Percentiles rank a stretch among this genome's conserved stretches.
phyloP scores from a whole-genome alignment of 2,797 vertebrate genomes.

The Ptychobarbus kaznakovi region DNA sequence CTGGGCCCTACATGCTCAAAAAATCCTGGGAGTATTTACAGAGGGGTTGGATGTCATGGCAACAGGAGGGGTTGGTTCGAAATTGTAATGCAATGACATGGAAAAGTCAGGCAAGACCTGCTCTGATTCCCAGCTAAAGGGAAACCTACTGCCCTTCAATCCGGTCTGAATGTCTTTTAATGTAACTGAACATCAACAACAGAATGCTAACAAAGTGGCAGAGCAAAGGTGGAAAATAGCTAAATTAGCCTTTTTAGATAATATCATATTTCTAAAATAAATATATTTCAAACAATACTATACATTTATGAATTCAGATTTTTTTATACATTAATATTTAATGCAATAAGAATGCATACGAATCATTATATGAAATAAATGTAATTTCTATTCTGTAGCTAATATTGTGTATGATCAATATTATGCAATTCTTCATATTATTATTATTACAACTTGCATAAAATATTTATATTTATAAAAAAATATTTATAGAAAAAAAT shows the following conservation, averaged over 20 bases:
- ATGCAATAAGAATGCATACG: neutral
- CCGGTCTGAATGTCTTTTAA: constrained; percentile 13
- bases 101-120: constrained; percentile 60
- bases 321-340: neutral
- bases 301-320: neutral
- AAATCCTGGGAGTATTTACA: constrained; percentile 75
- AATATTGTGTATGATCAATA: neutral
- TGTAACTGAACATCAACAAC: constrained; percentile 16
- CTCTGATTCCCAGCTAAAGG: constrained; percentile 50
- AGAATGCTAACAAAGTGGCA: neutral
- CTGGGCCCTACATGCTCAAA: constrained; percentile 65
- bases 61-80: constrained; percentile 72
- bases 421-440: neutral
- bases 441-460: neutral
- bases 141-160: constrained; percentile 41
- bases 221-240: neutral
- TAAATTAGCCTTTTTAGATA: neutral
- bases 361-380: neutral
- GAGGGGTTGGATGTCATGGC: constrained; percentile 73
- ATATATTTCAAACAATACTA: neutral
- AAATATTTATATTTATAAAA: too few relatives aligned
- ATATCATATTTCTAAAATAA: neutral
- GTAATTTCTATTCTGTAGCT: neutral
- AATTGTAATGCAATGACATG: constrained; percentile 65
- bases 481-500: too few relatives aligned